These are phyloP conservation scores for Papilio xuthus DNA, from an alignment of 1,140 invertebrate genomes.

Conservation along the genomic window DNA sequence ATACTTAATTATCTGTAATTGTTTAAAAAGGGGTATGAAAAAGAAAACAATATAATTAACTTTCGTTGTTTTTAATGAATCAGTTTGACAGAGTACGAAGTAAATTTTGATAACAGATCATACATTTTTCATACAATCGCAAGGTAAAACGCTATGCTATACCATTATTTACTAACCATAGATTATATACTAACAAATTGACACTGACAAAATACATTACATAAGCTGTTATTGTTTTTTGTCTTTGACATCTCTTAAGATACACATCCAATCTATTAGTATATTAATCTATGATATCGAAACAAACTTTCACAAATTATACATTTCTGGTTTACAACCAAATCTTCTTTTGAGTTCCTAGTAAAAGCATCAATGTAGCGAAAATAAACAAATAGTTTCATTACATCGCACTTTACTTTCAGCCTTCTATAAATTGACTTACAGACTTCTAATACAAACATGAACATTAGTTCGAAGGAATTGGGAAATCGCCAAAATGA, in stretches of 20 bases:
- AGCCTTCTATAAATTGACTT: not conserved
- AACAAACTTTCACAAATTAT: not conserved
- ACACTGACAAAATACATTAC: not conserved
- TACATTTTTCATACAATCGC: not conserved
- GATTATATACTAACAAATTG: not conserved
- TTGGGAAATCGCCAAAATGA: too few species aligned
- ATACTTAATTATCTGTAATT: not conserved
- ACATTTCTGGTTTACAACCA: not conserved
- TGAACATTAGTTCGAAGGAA: not conserved
- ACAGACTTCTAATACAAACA: not conserved
- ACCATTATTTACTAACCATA: conserved; percentile 27
- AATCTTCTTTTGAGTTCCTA: not conserved
- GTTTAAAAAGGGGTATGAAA: not conserved
- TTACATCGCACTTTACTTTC: not conserved
- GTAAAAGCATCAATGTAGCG: not conserved
- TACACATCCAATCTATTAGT: not conserved
- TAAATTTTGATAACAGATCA: conserved; percentile 19
- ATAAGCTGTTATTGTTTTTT: not conserved
- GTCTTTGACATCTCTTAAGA: not conserved
- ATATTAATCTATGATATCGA: not conserved
- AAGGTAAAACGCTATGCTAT: conserved; percentile 18
- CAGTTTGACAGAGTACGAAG: conserved; percentile 34
- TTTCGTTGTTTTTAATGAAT: conserved; percentile 37
- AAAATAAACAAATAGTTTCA: not conserved
- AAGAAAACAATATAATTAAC: not conserved